Percentiles rank a stretch among this genome's conserved stretches.
Evolutionary conservation across 2,113 vertebrate genomes (phyloP).

Genomic region (Gasterosteus nipponicus): DNA sequence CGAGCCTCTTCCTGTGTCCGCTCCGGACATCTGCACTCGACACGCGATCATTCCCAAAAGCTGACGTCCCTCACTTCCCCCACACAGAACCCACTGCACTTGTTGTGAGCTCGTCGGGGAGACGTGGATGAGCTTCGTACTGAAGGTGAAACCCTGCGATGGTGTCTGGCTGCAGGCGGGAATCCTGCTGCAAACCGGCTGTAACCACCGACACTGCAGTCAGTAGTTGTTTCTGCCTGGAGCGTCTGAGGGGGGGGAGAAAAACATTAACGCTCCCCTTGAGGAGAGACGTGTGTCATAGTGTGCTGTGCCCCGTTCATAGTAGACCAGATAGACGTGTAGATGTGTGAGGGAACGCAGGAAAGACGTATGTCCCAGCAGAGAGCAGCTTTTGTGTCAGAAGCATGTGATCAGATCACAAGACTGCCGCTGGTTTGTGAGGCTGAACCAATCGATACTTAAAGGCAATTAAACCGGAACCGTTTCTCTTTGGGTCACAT

Average conservation of each 20-base stretch:
- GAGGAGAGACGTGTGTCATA: constrained; percentile 21
- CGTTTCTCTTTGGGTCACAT: background rate
- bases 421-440: background rate
- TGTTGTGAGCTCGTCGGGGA: background rate
- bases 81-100: background rate
- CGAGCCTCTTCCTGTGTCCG: constrained; percentile 67
- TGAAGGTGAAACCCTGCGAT: background rate
- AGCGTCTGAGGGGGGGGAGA: constrained; percentile 15
- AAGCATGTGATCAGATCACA: constrained; percentile 20
- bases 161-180: constrained; percentile 23
- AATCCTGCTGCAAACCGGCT: constrained; percentile 46
- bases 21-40: constrained; percentile 64
- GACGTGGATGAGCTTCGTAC: background rate
- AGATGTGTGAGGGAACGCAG: background rate
- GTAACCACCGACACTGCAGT: constrained; percentile 33
- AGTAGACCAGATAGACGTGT: background rate
- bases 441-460: constrained; percentile 8
- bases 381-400: background rate
- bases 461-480: constrained; percentile 4
- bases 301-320: constrained; percentile 1
- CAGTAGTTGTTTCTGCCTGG: constrained; percentile 59
- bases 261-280: constrained; percentile 51
- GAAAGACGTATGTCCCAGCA: background rate
- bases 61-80: constrained; percentile 41
- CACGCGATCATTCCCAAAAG: constrained; percentile 68